phyloP scores from a whole-genome alignment of 2,888 invertebrate species.

The Torymus aiolomorphi region DNA sequence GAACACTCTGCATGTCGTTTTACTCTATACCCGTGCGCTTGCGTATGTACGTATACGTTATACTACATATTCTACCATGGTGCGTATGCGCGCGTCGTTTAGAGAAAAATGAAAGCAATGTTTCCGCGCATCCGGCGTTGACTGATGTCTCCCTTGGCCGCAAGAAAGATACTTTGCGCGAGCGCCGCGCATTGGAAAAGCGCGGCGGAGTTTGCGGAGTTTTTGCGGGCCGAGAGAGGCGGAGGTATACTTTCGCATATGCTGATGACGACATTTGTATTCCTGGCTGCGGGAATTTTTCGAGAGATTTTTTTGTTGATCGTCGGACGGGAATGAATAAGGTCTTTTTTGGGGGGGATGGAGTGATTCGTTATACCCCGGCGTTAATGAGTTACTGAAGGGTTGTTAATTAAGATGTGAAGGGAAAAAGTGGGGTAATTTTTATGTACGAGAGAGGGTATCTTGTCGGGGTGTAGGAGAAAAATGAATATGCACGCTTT shows the following conservation, averaged over 20 bases:
- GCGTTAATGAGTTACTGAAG: too few relatives aligned
- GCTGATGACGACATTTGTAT: conserved; percentile 42
- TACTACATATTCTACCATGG: not conserved
- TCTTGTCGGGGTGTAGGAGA: too few relatives aligned
- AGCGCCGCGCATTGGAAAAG: conserved; percentile 2
- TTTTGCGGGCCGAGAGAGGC: too few relatives aligned
- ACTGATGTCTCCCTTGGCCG: conserved; percentile 39
- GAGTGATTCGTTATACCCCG: too few relatives aligned
- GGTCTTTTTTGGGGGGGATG: too few relatives aligned
- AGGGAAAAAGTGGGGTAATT: too few relatives aligned
- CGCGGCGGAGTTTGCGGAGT: not conserved
- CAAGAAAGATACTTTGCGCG: conserved; percentile 42
- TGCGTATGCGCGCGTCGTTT: conserved; percentile 31
- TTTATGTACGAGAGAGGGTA: too few relatives aligned
- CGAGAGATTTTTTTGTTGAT: too few relatives aligned
- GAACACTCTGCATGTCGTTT: not conserved
- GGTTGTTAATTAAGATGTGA: too few relatives aligned
- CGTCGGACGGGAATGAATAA: too few relatives aligned
- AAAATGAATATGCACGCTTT: too few relatives aligned
- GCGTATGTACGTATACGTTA: not conserved
- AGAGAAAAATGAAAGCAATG: conserved; percentile 52
- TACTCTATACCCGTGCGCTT: not conserved
- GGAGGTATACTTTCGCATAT: not conserved
- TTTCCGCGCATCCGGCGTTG: conserved; percentile 14
- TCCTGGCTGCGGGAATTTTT: not conserved